A percentile compares a stretch with the other conserved stretches of the same genome.
These are phyloP conservation scores for Campopleginae sp. DNA, from an alignment of 2,888 invertebrate species.

Conservation along the genomic window DNA sequence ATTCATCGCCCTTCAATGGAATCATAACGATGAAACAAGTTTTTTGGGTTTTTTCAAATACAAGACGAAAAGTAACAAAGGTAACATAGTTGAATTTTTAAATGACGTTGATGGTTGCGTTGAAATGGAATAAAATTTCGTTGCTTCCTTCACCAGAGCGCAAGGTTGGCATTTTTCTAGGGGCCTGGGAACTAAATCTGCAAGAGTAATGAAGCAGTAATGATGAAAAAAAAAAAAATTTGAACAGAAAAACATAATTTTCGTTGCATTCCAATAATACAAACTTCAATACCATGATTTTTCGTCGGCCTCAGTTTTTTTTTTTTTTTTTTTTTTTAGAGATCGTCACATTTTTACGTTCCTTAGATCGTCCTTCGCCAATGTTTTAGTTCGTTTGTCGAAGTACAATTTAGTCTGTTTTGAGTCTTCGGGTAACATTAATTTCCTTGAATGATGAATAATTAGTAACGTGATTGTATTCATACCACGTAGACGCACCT, in stretches of 20 bases:
- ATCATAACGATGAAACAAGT: not conserved
- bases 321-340: too few relatives aligned
- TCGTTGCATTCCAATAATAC: not conserved
- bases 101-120: not conserved
- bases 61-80: too few relatives aligned
- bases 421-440: not conserved
- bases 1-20: not conserved
- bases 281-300: not conserved
- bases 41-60: too few relatives aligned
- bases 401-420: not conserved
- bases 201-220: too few relatives aligned
- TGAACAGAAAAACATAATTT: not conserved
- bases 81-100: not conserved
- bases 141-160: not conserved
- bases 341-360: not conserved
- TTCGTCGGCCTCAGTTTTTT: not conserved
- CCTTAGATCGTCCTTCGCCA: not conserved
- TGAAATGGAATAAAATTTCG: too few relatives aligned
- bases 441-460: conserved; percentile 44
- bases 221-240: not conserved
- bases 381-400: not conserved
- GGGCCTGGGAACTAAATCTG: too few relatives aligned
- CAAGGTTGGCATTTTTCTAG: not conserved
- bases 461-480: conserved; percentile 81
- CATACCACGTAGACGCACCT: conserved; percentile 84